phyloP scores from a whole-genome alignment of 2,113 vertebrate genomes.

The Festucalex cinctus region DNA sequence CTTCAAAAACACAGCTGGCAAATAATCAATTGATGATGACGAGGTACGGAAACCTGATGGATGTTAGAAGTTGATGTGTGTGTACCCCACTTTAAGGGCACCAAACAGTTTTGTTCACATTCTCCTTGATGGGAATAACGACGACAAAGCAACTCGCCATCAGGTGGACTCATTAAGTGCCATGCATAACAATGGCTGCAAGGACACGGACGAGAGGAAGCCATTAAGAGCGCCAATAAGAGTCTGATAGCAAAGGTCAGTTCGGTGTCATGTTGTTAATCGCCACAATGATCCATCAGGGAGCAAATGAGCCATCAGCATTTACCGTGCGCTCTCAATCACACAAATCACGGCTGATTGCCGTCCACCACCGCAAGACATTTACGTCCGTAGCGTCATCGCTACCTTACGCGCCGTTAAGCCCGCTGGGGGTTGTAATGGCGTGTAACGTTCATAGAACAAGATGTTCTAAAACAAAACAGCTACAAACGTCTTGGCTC shows the following conservation, averaged over 20 bases:
- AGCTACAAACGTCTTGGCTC: background rate
- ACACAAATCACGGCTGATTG: constrained; percentile 53
- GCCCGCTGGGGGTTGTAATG: background rate
- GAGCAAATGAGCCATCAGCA: constrained; percentile 58
- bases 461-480: background rate
- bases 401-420: constrained; percentile 26
- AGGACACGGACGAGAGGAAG: constrained; percentile 47
- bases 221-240: constrained; percentile 49
- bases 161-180: constrained; percentile 39
- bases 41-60: background rate
- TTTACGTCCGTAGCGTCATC: constrained; percentile 12
- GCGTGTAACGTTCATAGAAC: too few relatives aligned
- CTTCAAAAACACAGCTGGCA: too few relatives aligned
- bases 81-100: background rate
- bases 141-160: constrained; percentile 7
- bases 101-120: background rate
- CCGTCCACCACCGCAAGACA: constrained; percentile 28
- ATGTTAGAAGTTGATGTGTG: background rate
- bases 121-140: constrained; percentile 3
- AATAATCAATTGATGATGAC: too few relatives aligned
- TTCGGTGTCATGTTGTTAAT: constrained; percentile 56
- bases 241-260: constrained; percentile 59
- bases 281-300: constrained; percentile 60
- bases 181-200: constrained; percentile 44
- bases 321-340: constrained; percentile 53